Evolutionary conservation across 2,888 invertebrate genomes (phyloP).

Genomic region (Ectropis crepuscularia): DNA sequence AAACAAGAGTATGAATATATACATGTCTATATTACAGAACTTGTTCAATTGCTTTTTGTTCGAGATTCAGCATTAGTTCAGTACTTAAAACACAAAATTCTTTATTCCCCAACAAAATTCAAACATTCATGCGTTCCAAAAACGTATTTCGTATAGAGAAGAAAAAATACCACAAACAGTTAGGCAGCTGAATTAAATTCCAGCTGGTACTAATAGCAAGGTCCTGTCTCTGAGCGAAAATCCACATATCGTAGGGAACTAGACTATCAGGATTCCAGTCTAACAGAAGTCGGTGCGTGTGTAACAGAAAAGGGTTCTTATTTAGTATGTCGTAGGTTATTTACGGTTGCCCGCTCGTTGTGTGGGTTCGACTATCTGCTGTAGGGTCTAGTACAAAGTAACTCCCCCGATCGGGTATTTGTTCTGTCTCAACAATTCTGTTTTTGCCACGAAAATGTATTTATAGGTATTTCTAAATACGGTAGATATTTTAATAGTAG

Average conservation of each 20-base stretch:
- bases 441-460: too few species aligned
- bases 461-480: too few species aligned
- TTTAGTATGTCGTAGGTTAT: constrained; percentile 10
- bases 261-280: constrained; percentile 1
- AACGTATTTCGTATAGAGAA: not conserved
- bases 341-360: not conserved
- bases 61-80: too few species aligned
- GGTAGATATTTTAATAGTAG: too few species aligned
- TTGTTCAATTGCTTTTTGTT: too few species aligned
- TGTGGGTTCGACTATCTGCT: too few species aligned
- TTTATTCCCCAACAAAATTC: not conserved
- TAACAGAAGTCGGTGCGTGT: not conserved
- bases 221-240: constrained; percentile 9
- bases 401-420: too few species aligned
- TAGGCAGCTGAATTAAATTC: constrained; percentile 20
- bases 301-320: constrained; percentile 15
- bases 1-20: too few species aligned
- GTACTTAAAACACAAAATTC: not conserved
- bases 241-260: constrained; percentile 1
- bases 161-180: constrained; percentile 9
- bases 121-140: not conserved
- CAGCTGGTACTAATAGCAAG: constrained; percentile 1
- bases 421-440: too few species aligned
- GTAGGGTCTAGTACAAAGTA: too few species aligned
- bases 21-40: too few species aligned